These are phyloP conservation scores for Carapus acus DNA, from an alignment of 2,797 vertebrate species.

Conservation along the genomic window DNA sequence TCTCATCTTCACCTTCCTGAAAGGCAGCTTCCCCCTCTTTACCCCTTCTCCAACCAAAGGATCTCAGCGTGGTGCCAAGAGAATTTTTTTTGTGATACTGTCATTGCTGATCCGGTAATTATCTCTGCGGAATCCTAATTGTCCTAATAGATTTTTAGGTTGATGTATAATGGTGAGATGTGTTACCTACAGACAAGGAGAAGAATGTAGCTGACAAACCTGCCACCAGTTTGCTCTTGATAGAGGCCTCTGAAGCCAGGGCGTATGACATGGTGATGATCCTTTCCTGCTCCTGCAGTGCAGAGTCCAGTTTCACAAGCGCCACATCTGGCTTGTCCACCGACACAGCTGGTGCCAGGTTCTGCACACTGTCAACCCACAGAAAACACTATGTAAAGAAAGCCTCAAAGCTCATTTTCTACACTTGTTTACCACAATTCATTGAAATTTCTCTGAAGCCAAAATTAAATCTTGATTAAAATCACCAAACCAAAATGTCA, in stretches of 20 bases:
- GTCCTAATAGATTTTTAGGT: slow-evolving; percentile 6
- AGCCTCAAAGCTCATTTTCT: too few relatives aligned
- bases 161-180: slow-evolving; percentile 17
- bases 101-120: slow-evolving; percentile 18
- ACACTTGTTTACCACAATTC: too few relatives aligned
- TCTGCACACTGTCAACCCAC: slow-evolving; percentile 78
- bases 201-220: slow-evolving; percentile 70
- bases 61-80: slow-evolving; percentile 39
- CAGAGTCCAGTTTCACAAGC: slow-evolving; percentile 76
- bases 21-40: slow-evolving; percentile 45
- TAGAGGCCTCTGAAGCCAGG: slow-evolving; percentile 93
- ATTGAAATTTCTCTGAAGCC: too few relatives aligned
- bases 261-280: slow-evolving; percentile 97
- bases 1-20: slow-evolving; percentile 52
- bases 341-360: slow-evolving; percentile 70
- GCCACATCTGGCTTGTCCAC: slow-evolving; percentile 74
- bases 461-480: too few relatives aligned
- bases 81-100: slow-evolving; percentile 39
- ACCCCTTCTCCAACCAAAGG: slow-evolving; percentile 36
- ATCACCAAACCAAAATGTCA: too few relatives aligned
- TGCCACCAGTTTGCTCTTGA: slow-evolving; percentile 95
- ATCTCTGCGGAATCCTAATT: slow-evolving; percentile 24
- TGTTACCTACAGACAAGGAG: slow-evolving; percentile 11
- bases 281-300: slow-evolving; percentile 90
- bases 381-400: slow-evolving; percentile 16